Evolutionary conservation across 2,113 vertebrate species (phyloP), one percentile per base, ranked within the genome.

Genomic region (Holacanthus passer): DNA sequence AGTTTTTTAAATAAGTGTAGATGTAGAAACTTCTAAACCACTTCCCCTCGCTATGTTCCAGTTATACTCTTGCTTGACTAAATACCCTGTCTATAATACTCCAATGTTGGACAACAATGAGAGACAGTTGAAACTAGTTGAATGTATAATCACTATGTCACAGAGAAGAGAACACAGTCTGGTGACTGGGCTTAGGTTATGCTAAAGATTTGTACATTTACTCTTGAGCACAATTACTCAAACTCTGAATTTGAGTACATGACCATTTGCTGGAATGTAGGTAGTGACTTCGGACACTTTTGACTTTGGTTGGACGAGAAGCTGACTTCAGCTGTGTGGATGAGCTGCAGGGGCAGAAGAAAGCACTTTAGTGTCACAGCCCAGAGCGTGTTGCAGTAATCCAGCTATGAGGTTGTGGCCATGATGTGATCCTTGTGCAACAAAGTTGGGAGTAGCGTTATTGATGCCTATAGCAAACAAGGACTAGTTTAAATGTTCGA

Each of bases 321-420:
- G 60, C 53, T 55, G 8, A 48, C 37, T n/a, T 7, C 73, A 72
- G 47, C 73, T 32, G 67, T 65, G 62, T 69, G 43, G 43, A 50
- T 71, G 66, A 70, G 69, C 63, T 83, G 41, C 80, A 72, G 73
- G 65, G 27, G 43, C 16, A 56, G 7, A 53, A 53, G 8, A 60
- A 65, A 82, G 66, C 60, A 48, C 73, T 80, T 83, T 31, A 65
- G 62, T 79, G 68, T 62, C 76, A 76, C 63, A 80, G 81, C 81
- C 75, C 67, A 76, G 48, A 66, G 79, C 71, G 7, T 77, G 41
- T 60, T 70, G 37, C 65, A 83, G 50, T 72, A 73, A 66, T 76
- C 35, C 62, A 67, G 27, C 62, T 60, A 69, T 22, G 27, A 80
- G 71, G 56, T 80, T 70, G 48, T 58, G 43, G 79, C 62, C 47